These are phyloP conservation scores for Alexandromys fortis DNA, from an alignment of 2,113 vertebrate genomes.

Conservation along the genomic window DNA sequence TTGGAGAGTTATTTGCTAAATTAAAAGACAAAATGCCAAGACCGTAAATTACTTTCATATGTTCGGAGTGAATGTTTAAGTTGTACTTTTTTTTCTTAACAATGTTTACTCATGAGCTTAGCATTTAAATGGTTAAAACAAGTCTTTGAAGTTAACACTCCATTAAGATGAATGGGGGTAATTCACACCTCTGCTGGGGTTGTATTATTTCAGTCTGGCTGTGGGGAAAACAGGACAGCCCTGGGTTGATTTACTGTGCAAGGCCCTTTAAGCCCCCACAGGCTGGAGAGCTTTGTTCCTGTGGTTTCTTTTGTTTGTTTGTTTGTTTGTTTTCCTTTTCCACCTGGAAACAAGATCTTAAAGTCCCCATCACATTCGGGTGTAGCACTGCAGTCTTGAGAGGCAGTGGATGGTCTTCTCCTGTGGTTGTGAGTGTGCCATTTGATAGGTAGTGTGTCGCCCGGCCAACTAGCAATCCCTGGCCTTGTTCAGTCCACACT, in stretches of 20 bases:
- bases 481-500: not conserved
- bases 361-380: not conserved
- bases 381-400: not conserved
- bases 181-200: conserved; percentile 84
- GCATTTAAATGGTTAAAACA: conserved; percentile 79
- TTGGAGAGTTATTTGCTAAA: conserved; percentile 74
- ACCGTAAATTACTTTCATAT: conserved; percentile 74
- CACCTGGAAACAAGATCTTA: conserved; percentile 30
- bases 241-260: conserved; percentile 64
- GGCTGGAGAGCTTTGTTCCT: conserved; percentile 67
- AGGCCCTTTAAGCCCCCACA: conserved; percentile 68
- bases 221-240: conserved; percentile 66
- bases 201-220: conserved; percentile 79
- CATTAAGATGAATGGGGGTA: conserved; percentile 82
- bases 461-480: not conserved
- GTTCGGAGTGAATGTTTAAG: conserved; percentile 71
- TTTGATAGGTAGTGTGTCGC: not conserved
- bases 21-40: conserved; percentile 73
- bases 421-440: not conserved
- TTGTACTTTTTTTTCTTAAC: conserved; percentile 51
- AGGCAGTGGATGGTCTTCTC: not conserved
- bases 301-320: not conserved
- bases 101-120: conserved; percentile 74
- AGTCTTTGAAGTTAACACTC: conserved; percentile 81
- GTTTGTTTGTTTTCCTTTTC: not conserved